phyloP scores from a whole-genome alignment of 2,113 vertebrate genomes.

The Thamnophis sirtalis region DNA sequence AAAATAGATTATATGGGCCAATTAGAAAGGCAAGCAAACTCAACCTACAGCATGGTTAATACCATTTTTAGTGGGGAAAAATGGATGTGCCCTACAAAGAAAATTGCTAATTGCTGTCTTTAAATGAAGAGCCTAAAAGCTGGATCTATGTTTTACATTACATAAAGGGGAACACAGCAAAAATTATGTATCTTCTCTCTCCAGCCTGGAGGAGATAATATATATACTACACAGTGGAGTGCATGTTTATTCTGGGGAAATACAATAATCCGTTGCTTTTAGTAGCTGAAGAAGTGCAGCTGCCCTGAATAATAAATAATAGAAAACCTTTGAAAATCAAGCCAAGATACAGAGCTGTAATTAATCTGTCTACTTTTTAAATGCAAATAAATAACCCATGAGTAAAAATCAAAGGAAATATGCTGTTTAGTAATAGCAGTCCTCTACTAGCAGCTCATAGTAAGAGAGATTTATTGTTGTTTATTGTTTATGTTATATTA shows the following conservation, averaged over 20 bases:
- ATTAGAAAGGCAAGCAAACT: neutral
- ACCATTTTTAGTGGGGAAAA: neutral
- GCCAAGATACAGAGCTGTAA: neutral
- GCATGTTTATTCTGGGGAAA: neutral
- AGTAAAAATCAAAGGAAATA: neutral
- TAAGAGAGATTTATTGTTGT: neutral
- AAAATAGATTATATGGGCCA: neutral
- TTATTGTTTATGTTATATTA: neutral
- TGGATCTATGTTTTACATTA: neutral
- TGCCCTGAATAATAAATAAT: neutral
- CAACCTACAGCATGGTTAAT: neutral
- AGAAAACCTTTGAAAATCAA: neutral
- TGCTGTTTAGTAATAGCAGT: neutral
- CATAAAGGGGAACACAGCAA: neutral
- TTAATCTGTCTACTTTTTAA: constrained; percentile 15
- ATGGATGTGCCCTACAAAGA: neutral
- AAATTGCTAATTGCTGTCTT: neutral
- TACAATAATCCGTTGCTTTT: neutral
- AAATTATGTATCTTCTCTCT: neutral
- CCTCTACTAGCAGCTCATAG: neutral
- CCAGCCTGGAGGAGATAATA: neutral
- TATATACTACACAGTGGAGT: neutral
- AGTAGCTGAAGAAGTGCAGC: neutral
- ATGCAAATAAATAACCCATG: neutral
- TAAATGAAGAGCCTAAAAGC: neutral